A percentile compares a stretch with the other conserved stretches of the same genome.
Conservation (phyloP, 2,113 vertebrate genomes). For the Symphodus melops region DNA sequence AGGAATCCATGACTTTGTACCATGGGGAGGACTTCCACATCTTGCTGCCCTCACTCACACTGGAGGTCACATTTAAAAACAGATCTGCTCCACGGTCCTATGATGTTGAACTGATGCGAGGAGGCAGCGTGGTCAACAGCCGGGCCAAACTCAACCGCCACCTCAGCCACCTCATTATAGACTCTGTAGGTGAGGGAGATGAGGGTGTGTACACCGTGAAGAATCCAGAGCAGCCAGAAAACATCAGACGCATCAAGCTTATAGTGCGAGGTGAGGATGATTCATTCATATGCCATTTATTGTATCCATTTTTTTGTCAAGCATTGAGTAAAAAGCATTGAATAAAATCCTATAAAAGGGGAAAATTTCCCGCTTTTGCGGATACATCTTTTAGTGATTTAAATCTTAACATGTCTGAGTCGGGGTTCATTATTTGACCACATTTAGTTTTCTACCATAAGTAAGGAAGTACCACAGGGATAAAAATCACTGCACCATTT, state of each 20-base stretch:
- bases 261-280: conserved; percentile 77
- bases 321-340: too few species aligned
- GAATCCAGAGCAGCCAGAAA: conserved; percentile 40
- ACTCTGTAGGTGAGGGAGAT: conserved; percentile 74
- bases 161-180: conserved; percentile 71
- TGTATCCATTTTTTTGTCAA: too few species aligned
- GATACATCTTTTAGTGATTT: too few species aligned
- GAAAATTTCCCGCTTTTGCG: too few species aligned
- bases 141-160: conserved; percentile 66
- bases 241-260: conserved; percentile 58
- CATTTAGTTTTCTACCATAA: too few species aligned
- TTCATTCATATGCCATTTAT: background rate
- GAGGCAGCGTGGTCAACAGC: conserved; percentile 11
- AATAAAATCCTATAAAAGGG: too few species aligned
- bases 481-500: too few species aligned
- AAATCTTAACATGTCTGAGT: too few species aligned
- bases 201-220: conserved; percentile 81
- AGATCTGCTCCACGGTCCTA: background rate
- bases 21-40: conserved; percentile 80
- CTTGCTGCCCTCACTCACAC: conserved; percentile 25
- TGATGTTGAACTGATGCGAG: conserved; percentile 68
- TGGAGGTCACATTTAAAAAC: conserved; percentile 72
- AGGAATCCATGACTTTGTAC: conserved; percentile 60
- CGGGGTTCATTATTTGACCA: too few species aligned
- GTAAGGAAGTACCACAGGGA: too few species aligned